Evolutionary conservation across 2,113 vertebrate species (phyloP).

Genomic region (Microcebus murinus): DNA sequence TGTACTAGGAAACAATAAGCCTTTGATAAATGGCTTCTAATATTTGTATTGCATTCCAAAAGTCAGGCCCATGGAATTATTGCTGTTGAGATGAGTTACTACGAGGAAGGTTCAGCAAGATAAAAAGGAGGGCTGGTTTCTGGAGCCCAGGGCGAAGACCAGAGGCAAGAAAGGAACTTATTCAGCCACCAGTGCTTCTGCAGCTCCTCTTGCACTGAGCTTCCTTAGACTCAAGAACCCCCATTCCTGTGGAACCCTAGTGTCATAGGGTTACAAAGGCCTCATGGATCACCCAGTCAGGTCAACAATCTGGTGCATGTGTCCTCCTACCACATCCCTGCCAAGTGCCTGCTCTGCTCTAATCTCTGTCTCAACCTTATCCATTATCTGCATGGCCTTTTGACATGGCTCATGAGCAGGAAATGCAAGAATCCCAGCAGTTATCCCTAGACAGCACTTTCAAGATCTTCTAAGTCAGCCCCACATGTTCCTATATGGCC

Average conservation of each 20-base stretch:
- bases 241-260: not conserved
- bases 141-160: not conserved
- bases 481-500: not conserved
- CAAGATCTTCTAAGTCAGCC: not conserved
- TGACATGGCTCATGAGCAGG: not conserved
- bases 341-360: not conserved
- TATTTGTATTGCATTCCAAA: not conserved
- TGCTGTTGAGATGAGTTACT: not conserved
- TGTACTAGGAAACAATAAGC: not conserved
- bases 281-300: not conserved
- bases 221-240: not conserved
- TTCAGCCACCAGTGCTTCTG: no score
- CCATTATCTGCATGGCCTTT: not conserved
- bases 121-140: not conserved
- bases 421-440: not conserved
- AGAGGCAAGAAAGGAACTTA: not conserved
- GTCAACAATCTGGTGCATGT: rapidly evolving
- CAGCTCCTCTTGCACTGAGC: not conserved
- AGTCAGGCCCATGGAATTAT: not conserved
- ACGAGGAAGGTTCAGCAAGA: not conserved
- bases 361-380: not conserved
- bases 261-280: not conserved
- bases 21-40: not conserved
- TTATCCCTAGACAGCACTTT: not conserved
- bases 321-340: not conserved